Conservation (phyloP, 2,888 invertebrate genomes). For the Bimastos eiseni region DNA sequence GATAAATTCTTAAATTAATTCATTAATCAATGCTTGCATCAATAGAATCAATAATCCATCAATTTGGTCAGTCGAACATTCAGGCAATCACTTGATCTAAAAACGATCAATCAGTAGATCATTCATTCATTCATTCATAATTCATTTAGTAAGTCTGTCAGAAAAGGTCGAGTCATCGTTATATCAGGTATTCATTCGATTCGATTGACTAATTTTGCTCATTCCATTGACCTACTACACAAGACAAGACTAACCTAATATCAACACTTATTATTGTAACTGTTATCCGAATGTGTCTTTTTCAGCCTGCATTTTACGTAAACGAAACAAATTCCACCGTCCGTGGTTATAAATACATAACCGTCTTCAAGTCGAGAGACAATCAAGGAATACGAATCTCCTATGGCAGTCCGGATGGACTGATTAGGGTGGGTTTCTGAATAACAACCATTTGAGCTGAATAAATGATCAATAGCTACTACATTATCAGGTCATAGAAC, state of each 20-base stretch:
- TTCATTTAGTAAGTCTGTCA: background rate
- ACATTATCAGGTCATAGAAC: too few species aligned
- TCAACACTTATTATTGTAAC: too few species aligned
- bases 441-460: too few species aligned
- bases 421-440: background rate
- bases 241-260: too few species aligned
- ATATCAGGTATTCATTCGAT: background rate
- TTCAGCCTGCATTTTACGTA: background rate
- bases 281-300: background rate
- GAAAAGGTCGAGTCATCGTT: too few species aligned
- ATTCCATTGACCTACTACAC: too few species aligned
- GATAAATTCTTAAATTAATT: background rate
- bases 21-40: background rate
- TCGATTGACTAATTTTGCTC: background rate
- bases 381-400: slow-evolving; percentile 24
- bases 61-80: background rate
- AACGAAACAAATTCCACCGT: slow-evolving; percentile 18
- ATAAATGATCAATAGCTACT: too few species aligned
- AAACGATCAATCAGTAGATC: background rate
- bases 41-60: background rate
- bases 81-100: background rate
- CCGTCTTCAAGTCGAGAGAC: slow-evolving; percentile 32
- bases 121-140: background rate
- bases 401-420: background rate
- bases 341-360: background rate